Evolutionary conservation across 1,140 invertebrate species (phyloP), one percentile per base, ranked within the genome.

Genomic region (Daktulosphaira vitifoliae): DNA sequence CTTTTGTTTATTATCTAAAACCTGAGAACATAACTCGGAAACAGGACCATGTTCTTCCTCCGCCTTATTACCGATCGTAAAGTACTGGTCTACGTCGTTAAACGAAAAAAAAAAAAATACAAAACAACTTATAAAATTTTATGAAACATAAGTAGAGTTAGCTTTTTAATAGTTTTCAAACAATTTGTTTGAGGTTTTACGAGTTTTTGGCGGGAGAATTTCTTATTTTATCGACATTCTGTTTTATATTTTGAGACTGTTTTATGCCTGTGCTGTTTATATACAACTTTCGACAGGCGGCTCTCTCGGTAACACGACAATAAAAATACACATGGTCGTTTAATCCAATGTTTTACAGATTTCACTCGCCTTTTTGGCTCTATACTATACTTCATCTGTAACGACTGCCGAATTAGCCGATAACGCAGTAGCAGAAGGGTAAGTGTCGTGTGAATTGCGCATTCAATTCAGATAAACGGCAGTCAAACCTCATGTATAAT

Each of bases 131-230:
- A 39, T 62, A 48, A 48, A 46, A 33, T 62, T 62, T 48, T 62
- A 62, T 46, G 42, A 46, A 48, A 62, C 56, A 48, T 62, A 62
- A 62, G 56, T 62, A 62, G 26, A 48, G 56, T 62, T 62, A 20
- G 56, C 42, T 48, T 62, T 62, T 62, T 62, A 62, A 62, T 62
- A 39, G 25, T 42, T 59, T 59, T 59, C 42, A 48, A 62, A 62
- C 46, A 62, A 62, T 62, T 62, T 62, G 56, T 62, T 62, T 18
- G 56, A 62, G 56, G 42, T 62, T 62, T 62, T 62, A 62, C 56
- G 42, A 42, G 22, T 62, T 62, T 62, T 62, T 25, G 42, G 42
- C 56, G 18, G 25, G 25, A 25, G 25, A 48, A 46, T 62, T n/a
- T n/a, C n/a, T n/a, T n/a, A n/a, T n/a, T 62, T 62, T 62, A 33